Conservation (phyloP, 2,113 vertebrate genomes). For the Tychaedon coryphoeus region DNA sequence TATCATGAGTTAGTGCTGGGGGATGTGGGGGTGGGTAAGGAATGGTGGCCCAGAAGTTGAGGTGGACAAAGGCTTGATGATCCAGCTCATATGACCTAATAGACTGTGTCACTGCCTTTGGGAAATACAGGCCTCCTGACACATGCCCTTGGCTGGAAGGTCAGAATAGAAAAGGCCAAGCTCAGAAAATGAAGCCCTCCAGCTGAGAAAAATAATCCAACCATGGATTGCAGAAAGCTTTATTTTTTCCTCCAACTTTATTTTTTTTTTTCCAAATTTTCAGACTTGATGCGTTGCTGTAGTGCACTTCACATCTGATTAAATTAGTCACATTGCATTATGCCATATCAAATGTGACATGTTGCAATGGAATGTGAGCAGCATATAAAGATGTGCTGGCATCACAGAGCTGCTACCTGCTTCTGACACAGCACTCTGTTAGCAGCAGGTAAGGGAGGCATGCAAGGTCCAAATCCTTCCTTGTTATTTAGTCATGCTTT, state of each 20-base stretch:
- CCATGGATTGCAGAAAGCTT: conserved; percentile 19
- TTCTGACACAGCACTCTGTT: not conserved
- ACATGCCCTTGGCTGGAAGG: conserved; percentile 66
- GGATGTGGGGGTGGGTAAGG: conserved; percentile 20
- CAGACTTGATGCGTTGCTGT: conserved; percentile 39
- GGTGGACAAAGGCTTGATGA: conserved; percentile 13
- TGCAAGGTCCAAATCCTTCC: not conserved
- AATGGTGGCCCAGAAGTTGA: conserved; percentile 48
- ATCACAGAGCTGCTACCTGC: not conserved
- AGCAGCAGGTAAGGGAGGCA: not conserved
- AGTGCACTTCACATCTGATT: conserved; percentile 69
- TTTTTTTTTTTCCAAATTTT: not conserved
- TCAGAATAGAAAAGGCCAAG: conserved; percentile 62
- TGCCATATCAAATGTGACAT: conserved; percentile 59
- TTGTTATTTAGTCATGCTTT: not conserved
- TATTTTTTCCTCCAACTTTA: not conserved
- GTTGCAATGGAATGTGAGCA: conserved; percentile 63
- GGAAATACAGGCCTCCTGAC: conserved; percentile 46
- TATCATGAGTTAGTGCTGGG: not conserved
- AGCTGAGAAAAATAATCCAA: conserved; percentile 64
- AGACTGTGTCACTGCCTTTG: conserved; percentile 61
- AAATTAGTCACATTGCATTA: conserved; percentile 73
- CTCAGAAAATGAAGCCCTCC: conserved; percentile 52
- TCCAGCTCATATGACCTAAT: conserved; percentile 50
- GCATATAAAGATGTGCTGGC: conserved; percentile 51